Conservation (phyloP, 2,888 invertebrate genomes). For the Hyalella azteca region DNA sequence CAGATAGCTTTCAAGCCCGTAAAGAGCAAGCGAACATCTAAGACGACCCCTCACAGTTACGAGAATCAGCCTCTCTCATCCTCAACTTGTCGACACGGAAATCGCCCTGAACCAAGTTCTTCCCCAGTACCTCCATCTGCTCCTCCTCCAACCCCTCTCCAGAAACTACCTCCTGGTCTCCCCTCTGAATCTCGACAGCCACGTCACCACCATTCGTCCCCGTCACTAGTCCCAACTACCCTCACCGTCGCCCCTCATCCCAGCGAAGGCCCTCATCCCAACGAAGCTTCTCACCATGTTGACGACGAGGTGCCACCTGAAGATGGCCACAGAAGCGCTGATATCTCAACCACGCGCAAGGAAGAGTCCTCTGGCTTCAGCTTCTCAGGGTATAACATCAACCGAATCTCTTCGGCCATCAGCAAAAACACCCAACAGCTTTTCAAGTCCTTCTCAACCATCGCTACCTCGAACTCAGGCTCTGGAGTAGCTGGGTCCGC, state of each 20-base stretch:
- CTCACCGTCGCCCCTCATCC: background rate
- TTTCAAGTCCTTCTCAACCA: constrained; percentile 35
- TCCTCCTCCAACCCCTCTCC: constrained; percentile 3
- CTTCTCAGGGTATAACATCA: constrained; percentile 33
- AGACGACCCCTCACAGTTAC: constrained; percentile 52
- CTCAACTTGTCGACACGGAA: constrained; percentile 25
- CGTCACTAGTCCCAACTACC: background rate
- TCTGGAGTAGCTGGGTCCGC: background rate
- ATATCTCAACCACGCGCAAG: background rate
- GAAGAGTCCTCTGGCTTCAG: constrained; percentile 18
- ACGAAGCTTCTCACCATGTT: background rate
- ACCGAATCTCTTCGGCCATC: constrained; percentile 21
- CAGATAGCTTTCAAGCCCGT: constrained; percentile 57
- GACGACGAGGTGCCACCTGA: background rate
- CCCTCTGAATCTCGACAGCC: background rate
- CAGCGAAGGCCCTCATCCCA: no score
- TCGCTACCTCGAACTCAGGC: background rate
- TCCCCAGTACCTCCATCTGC: background rate
- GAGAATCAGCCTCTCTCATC: constrained; percentile 47
- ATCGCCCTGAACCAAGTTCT: background rate
- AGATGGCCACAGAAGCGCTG: background rate
- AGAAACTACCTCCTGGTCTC: background rate
- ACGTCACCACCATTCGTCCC: constrained; percentile 10
- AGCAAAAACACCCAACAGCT: constrained; percentile 37
- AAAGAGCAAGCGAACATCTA: constrained; percentile 57